Evolutionary conservation across 2,113 vertebrate genomes (phyloP), one percentile per base, ranked within the genome.

Genomic region (Oreochromis aureus): DNA sequence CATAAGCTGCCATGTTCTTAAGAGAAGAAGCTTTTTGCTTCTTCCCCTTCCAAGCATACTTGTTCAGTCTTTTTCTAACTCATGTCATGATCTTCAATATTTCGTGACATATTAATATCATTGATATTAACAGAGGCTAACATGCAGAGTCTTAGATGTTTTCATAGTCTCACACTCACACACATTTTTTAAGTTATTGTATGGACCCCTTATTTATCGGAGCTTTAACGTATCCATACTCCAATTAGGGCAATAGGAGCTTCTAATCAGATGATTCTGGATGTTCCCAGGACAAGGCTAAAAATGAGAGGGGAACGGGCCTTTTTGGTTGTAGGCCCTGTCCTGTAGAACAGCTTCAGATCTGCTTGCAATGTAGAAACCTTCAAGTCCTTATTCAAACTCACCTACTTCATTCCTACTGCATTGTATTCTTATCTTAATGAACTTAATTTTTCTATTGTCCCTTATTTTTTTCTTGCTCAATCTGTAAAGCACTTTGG

Each of bases 1-100:
- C 7, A 13, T 73, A 0, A 46, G 3, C 2, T 1, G 22, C 13
- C 13, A 39, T 22, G 34, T 22, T 0, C 19, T 71, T 71, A 27
- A 44, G 8, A 44, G 39, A 73, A 22, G 22, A 46, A 16, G 66
- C 66, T 46, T 24, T 44, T 73, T 73, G 39, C 22, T 46, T 27
- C 24, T 27, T 27, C n/a, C 66, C 8, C 7, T 73, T 46, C 66
- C 66, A 16, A 73, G 3, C 39, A 73, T 46, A 27, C 22, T 73
- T 27, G 13, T 73, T 73, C 22, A 73, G 22, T 73, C 66, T 73
- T 4, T 27, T 46, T 46, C 22, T 73, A 73, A 0, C 7, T 46
- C 39, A 27, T 73, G 66, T 73, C 39, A 71, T 1, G 13, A 46
- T 46, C 22, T 46, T 73, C 13, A 46, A 16, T 44, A 46, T 46